Base-by-base conservation (phyloP, 92 coral and sea anemone species). In the Phymanthus crucifer region DNA sequence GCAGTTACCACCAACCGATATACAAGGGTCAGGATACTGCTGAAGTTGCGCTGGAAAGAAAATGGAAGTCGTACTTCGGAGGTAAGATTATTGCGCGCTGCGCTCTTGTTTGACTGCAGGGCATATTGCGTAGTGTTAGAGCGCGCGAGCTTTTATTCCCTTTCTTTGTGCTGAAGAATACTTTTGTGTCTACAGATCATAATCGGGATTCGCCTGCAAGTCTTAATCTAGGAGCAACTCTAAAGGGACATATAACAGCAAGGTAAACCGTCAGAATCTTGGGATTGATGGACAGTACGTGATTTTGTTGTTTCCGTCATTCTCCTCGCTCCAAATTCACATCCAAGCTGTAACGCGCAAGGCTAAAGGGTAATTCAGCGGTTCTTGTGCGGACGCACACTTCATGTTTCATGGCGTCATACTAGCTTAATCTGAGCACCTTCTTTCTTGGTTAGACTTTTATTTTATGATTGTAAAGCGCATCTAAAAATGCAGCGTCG, bases 61-160 rank as follows among this genome's bases (percentile, higher is more conserved):
- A 95, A 47, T 95, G 98, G 98, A 89, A 80, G 81, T 89, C 94
- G 6, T 95, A 95, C 66, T 95, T 95, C 85, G 98, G 98, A 88
- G 97, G 98, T 95, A 40, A 37, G 83, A 40, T 17, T 40, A 26
- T 32, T 27, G 24, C 12, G n/a, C 27, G 23, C 21, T 40, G 24
- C 32, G 7, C 40, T 18, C 27, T 35, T 14, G 0, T 61, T 24
- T 54, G 7, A 54, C 64, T 21, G 64, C 21, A 54, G 5, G 27
- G 14, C 48, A 14, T 43, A 17, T 43, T 43, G 48, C 48, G 18
- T 17, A 43, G 1, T 43, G 2, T 43, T 9, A 6, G 48, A 0
- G 48, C 18, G 17, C 48, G 67, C 64, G 31, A 3, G 11, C 46
- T 24, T 4, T 6, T 24, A 29, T 23, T 29, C 10, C 23, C 32